A percentile compares a stretch with the other conserved stretches of the same genome.
Evolutionary conservation across 2,888 invertebrate species (phyloP).

Genomic region (Pterostichus niger): DNA sequence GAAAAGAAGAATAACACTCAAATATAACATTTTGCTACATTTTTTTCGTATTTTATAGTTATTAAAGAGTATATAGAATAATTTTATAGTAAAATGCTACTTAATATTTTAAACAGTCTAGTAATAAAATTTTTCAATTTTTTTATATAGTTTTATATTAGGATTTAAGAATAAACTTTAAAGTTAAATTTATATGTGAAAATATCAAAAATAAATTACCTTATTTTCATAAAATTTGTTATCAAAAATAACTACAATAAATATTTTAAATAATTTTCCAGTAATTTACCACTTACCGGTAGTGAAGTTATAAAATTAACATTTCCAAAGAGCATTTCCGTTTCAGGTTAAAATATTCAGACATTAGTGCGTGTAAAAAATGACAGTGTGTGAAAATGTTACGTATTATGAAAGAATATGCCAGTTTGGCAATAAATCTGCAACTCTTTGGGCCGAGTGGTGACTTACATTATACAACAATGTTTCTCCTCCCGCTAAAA

Average conservation of each 20-base stretch:
- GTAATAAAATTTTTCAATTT: neutral
- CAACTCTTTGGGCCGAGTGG: slow-evolving; percentile 75
- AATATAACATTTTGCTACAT: too few species aligned
- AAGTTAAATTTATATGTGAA: slow-evolving; percentile 30
- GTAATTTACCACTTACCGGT: slow-evolving; percentile 13
- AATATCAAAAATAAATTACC: slow-evolving; percentile 46
- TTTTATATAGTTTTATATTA: slow-evolving; percentile 6
- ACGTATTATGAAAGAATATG: slow-evolving; percentile 71
- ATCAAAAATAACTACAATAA: slow-evolving; percentile 43
- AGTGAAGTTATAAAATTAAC: neutral
- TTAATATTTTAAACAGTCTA: too few species aligned
- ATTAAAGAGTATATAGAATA: too few species aligned
- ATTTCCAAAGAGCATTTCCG: slow-evolving; percentile 9
- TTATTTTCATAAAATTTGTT: slow-evolving; percentile 28
- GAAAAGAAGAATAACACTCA: slow-evolving; percentile 1
- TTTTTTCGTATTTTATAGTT: too few species aligned
- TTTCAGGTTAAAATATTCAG: slow-evolving; percentile 14
- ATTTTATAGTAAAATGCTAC: too few species aligned
- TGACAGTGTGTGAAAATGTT: slow-evolving; percentile 68
- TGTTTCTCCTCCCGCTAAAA: slow-evolving; percentile 78
- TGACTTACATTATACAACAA: slow-evolving; percentile 76
- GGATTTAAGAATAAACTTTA: neutral
- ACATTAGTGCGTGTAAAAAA: slow-evolving; percentile 45
- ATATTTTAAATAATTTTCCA: slow-evolving; percentile 21
- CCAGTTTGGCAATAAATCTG: slow-evolving; percentile 77